A percentile compares a stretch with the other conserved stretches of the same genome.
Evolutionary conservation across 2,113 vertebrate genomes (phyloP).

Genomic region (Nansenia antarctica): DNA sequence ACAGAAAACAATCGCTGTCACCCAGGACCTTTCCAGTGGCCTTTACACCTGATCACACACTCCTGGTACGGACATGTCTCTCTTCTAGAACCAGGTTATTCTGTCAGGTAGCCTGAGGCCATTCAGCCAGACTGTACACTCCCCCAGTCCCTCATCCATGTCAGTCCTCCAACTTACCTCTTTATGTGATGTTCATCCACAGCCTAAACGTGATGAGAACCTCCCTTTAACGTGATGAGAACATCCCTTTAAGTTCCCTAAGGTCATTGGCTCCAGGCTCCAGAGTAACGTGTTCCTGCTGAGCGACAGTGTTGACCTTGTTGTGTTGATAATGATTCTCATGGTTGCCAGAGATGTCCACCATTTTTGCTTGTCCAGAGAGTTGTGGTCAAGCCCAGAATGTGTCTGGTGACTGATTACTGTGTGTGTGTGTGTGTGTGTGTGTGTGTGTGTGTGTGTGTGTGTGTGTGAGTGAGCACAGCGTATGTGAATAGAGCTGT

Average conservation of each 20-base stretch:
- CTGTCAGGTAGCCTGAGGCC: neutral
- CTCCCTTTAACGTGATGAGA: neutral
- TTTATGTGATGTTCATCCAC: neutral
- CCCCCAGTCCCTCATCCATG: no score
- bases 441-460: neutral
- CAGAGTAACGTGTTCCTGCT: neutral
- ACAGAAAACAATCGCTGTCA: neutral
- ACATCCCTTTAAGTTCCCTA: neutral
- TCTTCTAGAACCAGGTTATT: neutral
- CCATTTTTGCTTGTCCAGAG: slow-evolving; percentile 45
- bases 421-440: slow-evolving; percentile 35
- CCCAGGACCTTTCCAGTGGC: slow-evolving; percentile 20
- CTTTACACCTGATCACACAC: slow-evolving; percentile 3
- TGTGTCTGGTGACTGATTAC: slow-evolving; percentile 19
- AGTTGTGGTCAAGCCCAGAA: slow-evolving; percentile 61
- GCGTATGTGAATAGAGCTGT: slow-evolving; percentile 58
- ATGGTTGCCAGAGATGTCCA: neutral
- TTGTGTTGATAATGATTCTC: neutral
- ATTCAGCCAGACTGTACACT: neutral
- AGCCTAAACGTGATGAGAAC: neutral
- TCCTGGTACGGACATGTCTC: no score
- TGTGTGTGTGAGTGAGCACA: neutral
- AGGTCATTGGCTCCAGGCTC: neutral
- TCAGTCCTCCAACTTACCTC: neutral
- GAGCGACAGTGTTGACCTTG: neutral